These are phyloP conservation scores for Prorops nasuta DNA, from an alignment of 1,140 invertebrate species.

Conservation along the genomic window DNA sequence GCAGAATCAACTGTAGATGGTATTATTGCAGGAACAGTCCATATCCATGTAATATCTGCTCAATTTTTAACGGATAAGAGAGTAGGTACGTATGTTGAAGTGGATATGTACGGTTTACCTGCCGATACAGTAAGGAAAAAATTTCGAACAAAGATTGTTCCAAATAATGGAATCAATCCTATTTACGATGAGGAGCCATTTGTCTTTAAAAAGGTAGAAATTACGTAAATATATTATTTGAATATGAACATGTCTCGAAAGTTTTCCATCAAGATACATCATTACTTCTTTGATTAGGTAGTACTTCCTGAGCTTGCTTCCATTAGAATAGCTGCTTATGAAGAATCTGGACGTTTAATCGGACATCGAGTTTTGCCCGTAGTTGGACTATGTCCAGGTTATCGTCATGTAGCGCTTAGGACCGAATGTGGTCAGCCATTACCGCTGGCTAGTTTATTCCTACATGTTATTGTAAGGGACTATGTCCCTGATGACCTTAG, in stretches of 20 bases:
- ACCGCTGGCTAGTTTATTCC: conserved; percentile 84
- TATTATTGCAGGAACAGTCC: conserved; percentile 95
- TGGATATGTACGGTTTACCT: conserved; percentile 98
- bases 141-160: conserved; percentile 90
- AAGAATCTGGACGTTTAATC: conserved; percentile 91
- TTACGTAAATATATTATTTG: neutral
- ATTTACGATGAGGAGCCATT: conserved; percentile 96
- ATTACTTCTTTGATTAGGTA: conserved; percentile 62
- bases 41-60: conserved; percentile 83
- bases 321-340: conserved; percentile 92
- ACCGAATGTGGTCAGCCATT: conserved; percentile 95
- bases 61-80: conserved; percentile 96
- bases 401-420: conserved; percentile 81
- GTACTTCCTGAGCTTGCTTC: conserved; percentile 96
- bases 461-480: conserved; percentile 91
- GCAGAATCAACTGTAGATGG: conserved; percentile 98
- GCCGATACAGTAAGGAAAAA: conserved; percentile 97
- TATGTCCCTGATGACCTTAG: conserved; percentile 94
- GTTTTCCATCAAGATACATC: neutral
- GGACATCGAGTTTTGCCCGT: conserved; percentile 96
- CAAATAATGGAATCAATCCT: conserved; percentile 95
- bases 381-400: conserved; percentile 92
- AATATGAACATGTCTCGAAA: neutral
- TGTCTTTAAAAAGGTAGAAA: conserved; percentile 90
- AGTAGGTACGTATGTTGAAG: conserved; percentile 96